Base-by-base conservation (phyloP, 2,113 vertebrate species). In the Corvus hawaiiensis region DNA sequence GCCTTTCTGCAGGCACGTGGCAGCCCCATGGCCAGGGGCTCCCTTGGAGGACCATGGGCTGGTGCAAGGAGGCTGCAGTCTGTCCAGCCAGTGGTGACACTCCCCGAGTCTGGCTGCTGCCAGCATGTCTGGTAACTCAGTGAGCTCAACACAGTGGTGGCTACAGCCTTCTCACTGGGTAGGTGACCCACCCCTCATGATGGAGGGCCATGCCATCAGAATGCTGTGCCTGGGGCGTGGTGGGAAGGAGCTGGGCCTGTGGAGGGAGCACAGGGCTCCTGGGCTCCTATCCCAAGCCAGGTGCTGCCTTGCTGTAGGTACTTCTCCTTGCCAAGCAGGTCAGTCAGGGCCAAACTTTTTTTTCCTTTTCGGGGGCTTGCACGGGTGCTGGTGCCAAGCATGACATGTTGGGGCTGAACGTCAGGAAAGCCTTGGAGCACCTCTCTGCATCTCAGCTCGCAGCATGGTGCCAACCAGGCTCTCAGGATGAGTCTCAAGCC, bases 351-450 rank as follows among this genome's bases (percentile, higher is more conserved):
- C 93, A 95, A 96, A 85, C 17, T 5, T 41, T 63, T 63, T 81
- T 77, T 69, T 39, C 16, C 66, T 73, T 87, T 83, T 82, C 0
- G 5, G 83, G 95, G 94, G 91, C 58, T 89, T 93, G 91, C 89
- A 94, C 2, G 0, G 37, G 16, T 66, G 55, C 41, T 61, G 52
- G 41, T 94, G 93, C 95, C 95, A 96, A 96, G 77, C 64, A 84
- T 14, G 86, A 95, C 96, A 91, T 95, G 96, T 96, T 78, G 33
- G 52, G 93, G 73, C 94, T 89, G 86, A 96, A 94, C 76, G 22
- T 93, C 86, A 96, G 76, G 76, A 94, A 97, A 94, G 91, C 95
- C 95, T 97, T 0, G 5, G 73, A 93, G 95, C 95, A 92, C 39
- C n/a, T 84, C 55, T 88, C 86, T 62, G 59, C 68, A 90, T 68